phyloP scores from a whole-genome alignment of 1,140 invertebrate genomes.

The Pararge aegeria region DNA sequence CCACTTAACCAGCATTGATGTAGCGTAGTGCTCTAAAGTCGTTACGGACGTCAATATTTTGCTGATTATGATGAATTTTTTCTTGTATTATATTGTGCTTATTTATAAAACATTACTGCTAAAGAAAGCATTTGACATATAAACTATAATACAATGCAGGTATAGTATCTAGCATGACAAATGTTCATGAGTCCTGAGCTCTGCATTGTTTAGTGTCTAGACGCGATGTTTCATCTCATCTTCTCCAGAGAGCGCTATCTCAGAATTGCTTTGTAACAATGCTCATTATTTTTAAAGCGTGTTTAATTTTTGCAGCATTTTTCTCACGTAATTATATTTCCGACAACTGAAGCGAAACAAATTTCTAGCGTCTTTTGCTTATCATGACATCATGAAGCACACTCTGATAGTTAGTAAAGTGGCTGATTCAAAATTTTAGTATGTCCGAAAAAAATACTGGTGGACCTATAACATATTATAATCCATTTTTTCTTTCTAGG shows the following conservation, averaged over 20 bases:
- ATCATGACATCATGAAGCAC: too few relatives aligned
- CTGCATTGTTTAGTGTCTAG: constrained; percentile 17
- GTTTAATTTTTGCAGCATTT: constrained; percentile 17
- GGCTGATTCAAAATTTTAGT: too few relatives aligned
- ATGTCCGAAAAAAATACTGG: too few relatives aligned
- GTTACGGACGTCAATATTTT: too few relatives aligned
- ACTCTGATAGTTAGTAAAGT: too few relatives aligned
- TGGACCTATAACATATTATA: too few relatives aligned
- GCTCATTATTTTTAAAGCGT: constrained; percentile 22
- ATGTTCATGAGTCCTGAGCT: constrained; percentile 21
- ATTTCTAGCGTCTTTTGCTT: not conserved
- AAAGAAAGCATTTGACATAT: not conserved
- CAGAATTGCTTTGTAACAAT: constrained; percentile 18
- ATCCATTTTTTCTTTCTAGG: too few relatives aligned
- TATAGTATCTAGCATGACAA: constrained; percentile 9
- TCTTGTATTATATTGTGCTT: too few relatives aligned
- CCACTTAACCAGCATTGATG: too few relatives aligned
- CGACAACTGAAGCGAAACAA: not conserved
- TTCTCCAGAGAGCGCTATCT: constrained; percentile 6
- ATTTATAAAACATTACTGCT: too few relatives aligned
- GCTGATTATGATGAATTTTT: too few relatives aligned
- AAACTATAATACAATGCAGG: not conserved
- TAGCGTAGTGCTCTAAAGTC: too few relatives aligned
- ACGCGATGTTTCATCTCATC: constrained; percentile 15
- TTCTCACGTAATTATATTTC: not conserved